A percentile compares a stretch with the other conserved stretches of the same genome.
Conservation (phyloP, 2,888 invertebrate genomes). For the Chymomyza procnemis region DNA sequence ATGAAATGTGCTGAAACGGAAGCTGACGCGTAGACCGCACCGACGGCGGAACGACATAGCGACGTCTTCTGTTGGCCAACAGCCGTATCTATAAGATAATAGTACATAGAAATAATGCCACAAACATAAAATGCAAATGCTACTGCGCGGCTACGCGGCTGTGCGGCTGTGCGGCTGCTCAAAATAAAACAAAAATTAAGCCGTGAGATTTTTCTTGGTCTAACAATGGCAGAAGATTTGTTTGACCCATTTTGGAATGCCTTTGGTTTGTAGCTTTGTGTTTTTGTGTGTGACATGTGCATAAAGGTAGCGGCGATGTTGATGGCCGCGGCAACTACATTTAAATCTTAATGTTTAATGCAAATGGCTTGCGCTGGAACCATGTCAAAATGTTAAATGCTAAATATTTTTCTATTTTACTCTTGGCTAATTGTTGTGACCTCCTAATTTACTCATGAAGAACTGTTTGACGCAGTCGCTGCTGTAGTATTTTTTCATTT, state of each 20-base stretch:
- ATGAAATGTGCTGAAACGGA: slow-evolving; percentile 66
- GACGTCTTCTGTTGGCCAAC: neutral
- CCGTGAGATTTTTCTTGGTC: slow-evolving; percentile 66
- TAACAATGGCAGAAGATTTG: slow-evolving; percentile 54
- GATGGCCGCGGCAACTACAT: neutral
- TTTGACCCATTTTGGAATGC: slow-evolving; percentile 61
- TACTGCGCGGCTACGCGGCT: slow-evolving; percentile 15
- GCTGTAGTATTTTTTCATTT: neutral
- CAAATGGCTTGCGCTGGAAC: slow-evolving; percentile 35
- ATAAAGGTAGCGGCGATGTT: too few relatives aligned
- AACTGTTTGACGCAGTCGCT: slow-evolving; percentile 40
- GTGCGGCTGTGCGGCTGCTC: slow-evolving; percentile 56
- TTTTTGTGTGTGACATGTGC: neutral
- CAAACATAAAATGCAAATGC: slow-evolving; percentile 66
- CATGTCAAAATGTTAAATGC: slow-evolving; percentile 70
- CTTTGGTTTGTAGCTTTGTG: neutral
- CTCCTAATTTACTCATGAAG: slow-evolving; percentile 77
- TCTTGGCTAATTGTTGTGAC: slow-evolving; percentile 77
- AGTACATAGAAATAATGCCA: slow-evolving; percentile 50
- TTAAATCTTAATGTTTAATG: slow-evolving; percentile 32
- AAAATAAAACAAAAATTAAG: slow-evolving; percentile 64
- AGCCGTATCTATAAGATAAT: slow-evolving; percentile 17
- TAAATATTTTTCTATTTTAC: slow-evolving; percentile 59
- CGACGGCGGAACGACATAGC: too few relatives aligned
- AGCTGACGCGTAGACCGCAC: slow-evolving; percentile 22